Base-by-base conservation (phyloP, 2,113 vertebrate genomes). In the Prunella himalayana region DNA sequence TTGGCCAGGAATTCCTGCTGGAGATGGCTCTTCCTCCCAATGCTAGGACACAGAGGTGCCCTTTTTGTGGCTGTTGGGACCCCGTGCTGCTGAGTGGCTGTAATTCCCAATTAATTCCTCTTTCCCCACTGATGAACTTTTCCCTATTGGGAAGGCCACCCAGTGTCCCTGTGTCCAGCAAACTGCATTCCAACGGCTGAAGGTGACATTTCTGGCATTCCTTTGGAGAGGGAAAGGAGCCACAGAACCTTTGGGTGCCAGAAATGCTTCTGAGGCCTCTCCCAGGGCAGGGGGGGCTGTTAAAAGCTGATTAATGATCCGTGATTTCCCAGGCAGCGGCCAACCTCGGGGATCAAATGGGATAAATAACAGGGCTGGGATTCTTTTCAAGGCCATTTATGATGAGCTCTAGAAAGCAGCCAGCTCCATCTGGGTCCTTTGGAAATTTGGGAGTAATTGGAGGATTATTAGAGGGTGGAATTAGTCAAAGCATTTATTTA, bases 121-220 rank as follows among this genome's bases (percentile, higher is more conserved):
- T 35, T n/a, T 28, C 64, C 37, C 6, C 0, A 0, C 17, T 11
- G 56, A 8, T 30, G 8, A 41, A 28, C 8, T 68, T 59, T 31
- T 22, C 65, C 49, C 1, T 2, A 2, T 13, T 15, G 14, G 28
- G 72, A 42, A 59, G 47, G 63, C 63, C 51, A 16, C 25, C 8
- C 24, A 5, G 11, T 15, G 42, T 31, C 49, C 81, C 45, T 2
- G 33, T 2, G 3, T 9, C 41, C 70, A 94, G 95, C 89, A 72
- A 61, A 78, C 80, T 30, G n/a, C 96, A 69, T 72, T 35, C 94
- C 78, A 50, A 24, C 22, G n/a, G 83, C 95, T 82, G 54, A 49
- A 84, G 65, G 86, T 83, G 95, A 90, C 75, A 95, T 83, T 82
- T 49, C 10, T 25, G 92, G 85, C 69, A 10, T 92, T 47, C 16